Base-by-base conservation (phyloP, 2,888 invertebrate species). In the Ennomos quercinarius region DNA sequence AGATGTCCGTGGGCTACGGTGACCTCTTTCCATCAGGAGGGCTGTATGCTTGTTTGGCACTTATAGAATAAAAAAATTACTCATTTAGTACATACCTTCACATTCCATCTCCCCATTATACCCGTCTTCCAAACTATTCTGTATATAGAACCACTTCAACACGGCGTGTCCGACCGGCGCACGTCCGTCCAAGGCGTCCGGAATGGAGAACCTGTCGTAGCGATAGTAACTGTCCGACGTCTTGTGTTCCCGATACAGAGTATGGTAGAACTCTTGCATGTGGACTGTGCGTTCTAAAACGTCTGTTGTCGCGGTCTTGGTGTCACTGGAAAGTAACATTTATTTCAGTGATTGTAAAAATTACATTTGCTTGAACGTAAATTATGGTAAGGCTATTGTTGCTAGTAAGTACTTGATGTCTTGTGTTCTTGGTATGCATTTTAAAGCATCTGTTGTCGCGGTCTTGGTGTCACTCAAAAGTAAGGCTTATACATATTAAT, bases 211-310 rank as follows among this genome's bases (percentile, higher is more conserved):
- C 37, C 84, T 73, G 47, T 84, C 84, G 80, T 91, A 90, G 49
- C 64, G 27, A 38, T 68, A 68, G 47, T 66, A 68, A 17, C 43
- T 45, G 39, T 44, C 36, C 1, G 80, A 75, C 37, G 73, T 69
- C 17, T 13, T 54, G 66, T 78, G 78, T 48, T 75, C 74, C 9
- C 80, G 77, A 77, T 91, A 87, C 49, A 91, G 69, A 0, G 78
- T 72, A 37, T 73, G 81, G 78, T 91, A 91, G 82, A 89, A 91
- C 81, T 91, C 89, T 42, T 77, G 86, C 61, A 81, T 80, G 67
- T 81, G 76, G 0, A 77, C 71, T 0, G 72, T 60, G 34, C 73
- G 74, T 6, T 80, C 76, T 0, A 62, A 44, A 0, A 62, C 13
- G 11, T 80, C 81, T 1, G 64, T 9, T 0, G 67, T 13, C 0